Evolutionary conservation across 92 coral and sea anemone genomes (phyloP), one percentile per base, ranked within the genome.

Genomic region (Heteractis magnifica): DNA sequence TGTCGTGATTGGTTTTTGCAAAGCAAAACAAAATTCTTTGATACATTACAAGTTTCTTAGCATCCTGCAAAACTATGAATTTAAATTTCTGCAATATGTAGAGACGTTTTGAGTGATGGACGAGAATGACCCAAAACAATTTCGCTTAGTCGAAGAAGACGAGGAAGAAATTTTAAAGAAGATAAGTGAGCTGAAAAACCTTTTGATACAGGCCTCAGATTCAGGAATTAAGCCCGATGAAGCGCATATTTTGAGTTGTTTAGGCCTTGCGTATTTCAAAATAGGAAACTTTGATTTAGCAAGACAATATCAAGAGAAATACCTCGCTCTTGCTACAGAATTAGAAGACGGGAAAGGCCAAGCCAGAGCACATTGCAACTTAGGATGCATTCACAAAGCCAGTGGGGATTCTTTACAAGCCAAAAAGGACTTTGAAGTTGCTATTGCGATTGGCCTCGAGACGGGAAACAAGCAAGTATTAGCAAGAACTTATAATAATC

Each of bases 91-190:
- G 13, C 51, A 41, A 15, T 14, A 62, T 5, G 48, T 19, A 73
- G 52, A 51, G n/a, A 55, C 48, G 20, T 26, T 16, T n/a, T 41
- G 55, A 50, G 21, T 58, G 53, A 83, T 55, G 16, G 76, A 21
- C 49, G 89, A 89, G 78, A 96, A 94, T 83, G 99, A 96, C 56
- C 99, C 99, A 1, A 96, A 94, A 68, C 93, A 89, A 86, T 96
- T 92, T 86, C 93, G 99, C 49, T 83, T 92, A 78, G 92, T 94
- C 19, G 92, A 90, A 71, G 98, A 96, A 51, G 86, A 85, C 1
- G 95, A 96, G 41, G 94, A 90, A 41, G 98, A 92, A 81, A 76
- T 96, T 41, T 84, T 65, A 50, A 88, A 65, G 68, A 94, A 94
- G 84, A 88, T 96, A 83, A 86, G 79, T 18, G 98, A 96, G 56